Base-by-base conservation (phyloP, 2,888 invertebrate genomes). In the Hypena proboscidalis region DNA sequence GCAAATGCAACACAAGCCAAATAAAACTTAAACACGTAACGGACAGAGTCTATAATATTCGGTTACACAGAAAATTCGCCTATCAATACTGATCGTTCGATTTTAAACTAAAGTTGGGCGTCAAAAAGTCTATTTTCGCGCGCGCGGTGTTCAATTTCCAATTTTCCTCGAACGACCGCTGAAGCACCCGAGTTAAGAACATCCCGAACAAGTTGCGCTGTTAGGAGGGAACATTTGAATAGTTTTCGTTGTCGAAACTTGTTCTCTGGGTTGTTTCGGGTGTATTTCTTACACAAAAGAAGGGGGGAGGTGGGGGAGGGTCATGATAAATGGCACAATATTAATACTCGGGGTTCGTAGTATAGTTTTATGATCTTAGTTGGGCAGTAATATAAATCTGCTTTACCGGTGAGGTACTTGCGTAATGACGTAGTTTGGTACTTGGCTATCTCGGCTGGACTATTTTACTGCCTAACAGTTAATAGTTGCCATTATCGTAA, bases 311-410 rank as follows among this genome's bases (percentile, higher is more conserved):
- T 59, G 75, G 77, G 80, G 69, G 39, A 38, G 80, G 83, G 81
- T 76, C 77, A 80, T 89, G 90, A 90, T 90, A 89, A 88, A 90
- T 89, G 85, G 81, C 75, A 75, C 80, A 81, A 80, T 88, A 87
- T 89, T 87, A 87, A 89, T 89, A 85, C 83, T 67, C 75, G 82
- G 84, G 79, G 74, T 73, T 77, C 79, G 78, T 77, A 81, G 80
- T 88, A 87, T 83, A 88, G 88, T 90, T 90, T 90, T 90, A 90
- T 89, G 88, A 89, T 90, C 90, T 90, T 88, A 90, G 89, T 90
- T 88, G 81, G 85, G 85, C 77, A 82, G 82, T 83, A 82, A 82
- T 87, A 84, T 88, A 86, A 88, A 90, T 88, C 88, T 86, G 85
- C 81, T 83, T 83, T 84, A 82, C 84, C 84, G 82, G 76, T 60